These are phyloP conservation scores for Hoplodrina ambigua DNA, from an alignment of 2,888 invertebrate genomes.

Conservation along the genomic window DNA sequence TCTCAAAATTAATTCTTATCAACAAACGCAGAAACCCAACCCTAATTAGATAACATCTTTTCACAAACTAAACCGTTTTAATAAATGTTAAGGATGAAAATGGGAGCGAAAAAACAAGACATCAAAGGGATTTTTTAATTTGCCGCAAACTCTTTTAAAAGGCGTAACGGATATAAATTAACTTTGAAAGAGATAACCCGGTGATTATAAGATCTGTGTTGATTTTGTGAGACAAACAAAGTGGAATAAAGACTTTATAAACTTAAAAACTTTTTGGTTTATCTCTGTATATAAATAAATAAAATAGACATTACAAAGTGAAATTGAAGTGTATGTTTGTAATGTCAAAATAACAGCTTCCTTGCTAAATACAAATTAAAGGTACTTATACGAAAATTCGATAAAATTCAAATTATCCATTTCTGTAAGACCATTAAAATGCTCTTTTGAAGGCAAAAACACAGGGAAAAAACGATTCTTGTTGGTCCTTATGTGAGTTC, in stretches of 20 bases:
- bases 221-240: constrained; percentile 54
- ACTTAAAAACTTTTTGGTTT: constrained; percentile 17
- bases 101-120: constrained; percentile 25
- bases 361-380: no score
- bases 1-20: background rate
- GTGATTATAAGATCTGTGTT: constrained; percentile 49
- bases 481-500: no score
- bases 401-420: no score
- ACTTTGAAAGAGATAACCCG: constrained; percentile 51
- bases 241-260: constrained; percentile 26
- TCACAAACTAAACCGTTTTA: constrained; percentile 43
- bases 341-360: no score
- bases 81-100: constrained; percentile 39
- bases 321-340: no score
- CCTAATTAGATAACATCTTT: constrained; percentile 18
- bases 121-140: constrained; percentile 52
- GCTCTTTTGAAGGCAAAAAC: no score
- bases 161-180: constrained; percentile 54
- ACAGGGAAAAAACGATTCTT: no score
- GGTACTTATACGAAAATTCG: no score
- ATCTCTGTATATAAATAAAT: background rate
- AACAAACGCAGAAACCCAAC: background rate
- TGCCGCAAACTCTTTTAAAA: constrained; percentile 40
- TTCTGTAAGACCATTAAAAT: no score
- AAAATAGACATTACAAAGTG: no score